Conservation (phyloP, 2,113 vertebrate genomes). For the Solenodon paradoxus region DNA sequence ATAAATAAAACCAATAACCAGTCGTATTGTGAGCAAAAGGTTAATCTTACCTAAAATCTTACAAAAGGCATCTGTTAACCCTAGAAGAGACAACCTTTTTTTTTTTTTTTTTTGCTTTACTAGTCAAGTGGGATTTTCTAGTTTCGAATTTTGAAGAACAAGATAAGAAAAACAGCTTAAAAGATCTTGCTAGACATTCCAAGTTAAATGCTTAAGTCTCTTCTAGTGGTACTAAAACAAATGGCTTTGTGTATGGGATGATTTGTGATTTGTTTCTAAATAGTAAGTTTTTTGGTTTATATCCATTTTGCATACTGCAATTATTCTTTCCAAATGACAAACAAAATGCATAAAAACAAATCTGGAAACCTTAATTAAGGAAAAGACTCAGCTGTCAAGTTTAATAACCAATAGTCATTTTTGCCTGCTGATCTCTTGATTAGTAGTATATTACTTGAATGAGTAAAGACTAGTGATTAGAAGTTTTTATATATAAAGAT, state of each 20-base stretch:
- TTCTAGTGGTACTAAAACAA: conserved; percentile 45
- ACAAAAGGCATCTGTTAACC: conserved; percentile 86
- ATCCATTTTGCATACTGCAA: conserved; percentile 19
- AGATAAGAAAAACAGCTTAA: conserved; percentile 75
- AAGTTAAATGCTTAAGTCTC: conserved; percentile 66
- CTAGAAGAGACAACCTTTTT: conserved; percentile 76
- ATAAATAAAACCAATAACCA: conserved; percentile 81
- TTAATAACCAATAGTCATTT: conserved; percentile 20
- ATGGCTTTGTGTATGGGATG: conserved; percentile 39
- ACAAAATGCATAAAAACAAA: conserved; percentile 28
- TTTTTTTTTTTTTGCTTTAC: conserved; percentile 61
- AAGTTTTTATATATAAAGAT: conserved; percentile 11
- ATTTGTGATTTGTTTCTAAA: conserved; percentile 20
- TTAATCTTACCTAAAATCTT: conserved; percentile 87
- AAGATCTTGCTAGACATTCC: conserved; percentile 57
- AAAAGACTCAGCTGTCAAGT: background rate
- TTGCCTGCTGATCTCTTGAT: conserved; percentile 29
- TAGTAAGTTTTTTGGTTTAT: conserved; percentile 43
- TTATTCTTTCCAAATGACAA: conserved; percentile 14
- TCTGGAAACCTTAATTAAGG: background rate
- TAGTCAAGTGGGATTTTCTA: conserved; percentile 74
- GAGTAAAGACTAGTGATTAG: conserved; percentile 4
- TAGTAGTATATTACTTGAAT: conserved; percentile 23
- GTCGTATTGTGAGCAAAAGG: conserved; percentile 84
- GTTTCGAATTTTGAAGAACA: conserved; percentile 74